Evolutionary conservation across 2,113 vertebrate species (phyloP).

Genomic region (Eubucco bourcierii): DNA sequence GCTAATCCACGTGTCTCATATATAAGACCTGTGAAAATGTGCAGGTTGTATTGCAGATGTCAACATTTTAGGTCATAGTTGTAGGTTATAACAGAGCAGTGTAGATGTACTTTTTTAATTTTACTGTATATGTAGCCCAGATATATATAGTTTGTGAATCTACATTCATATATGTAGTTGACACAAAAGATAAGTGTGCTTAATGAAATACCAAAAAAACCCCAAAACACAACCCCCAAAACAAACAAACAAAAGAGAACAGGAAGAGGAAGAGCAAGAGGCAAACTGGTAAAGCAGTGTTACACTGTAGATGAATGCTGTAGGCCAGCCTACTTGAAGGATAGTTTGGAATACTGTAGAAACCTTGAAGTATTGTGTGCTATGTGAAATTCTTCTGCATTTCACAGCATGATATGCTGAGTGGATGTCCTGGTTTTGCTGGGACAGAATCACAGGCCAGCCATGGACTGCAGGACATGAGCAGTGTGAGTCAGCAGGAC

Average conservation of each 20-base stretch:
- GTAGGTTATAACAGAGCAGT: not conserved
- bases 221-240: too few species aligned
- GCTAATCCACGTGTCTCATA: not conserved
- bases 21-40: not conserved
- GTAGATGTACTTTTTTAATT: not conserved
- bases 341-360: not conserved
- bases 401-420: not conserved
- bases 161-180: not conserved
- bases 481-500: too few species aligned
- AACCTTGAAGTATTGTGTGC: not conserved
- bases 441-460: too few species aligned
- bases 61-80: not conserved
- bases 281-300: not conserved
- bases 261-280: not conserved
- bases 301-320: not conserved
- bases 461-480: too few species aligned
- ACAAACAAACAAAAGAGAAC: not conserved
- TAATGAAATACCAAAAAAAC: not conserved
- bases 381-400: not conserved
- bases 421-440: too few species aligned
- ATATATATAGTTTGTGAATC: not conserved
- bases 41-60: not conserved
- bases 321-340: not conserved
- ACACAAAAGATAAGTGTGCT: not conserved
- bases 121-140: not conserved